A percentile compares a stretch with the other conserved stretches of the same genome.
Conservation (phyloP, 2,797 vertebrate species). For the Sciaenops ocellatus region DNA sequence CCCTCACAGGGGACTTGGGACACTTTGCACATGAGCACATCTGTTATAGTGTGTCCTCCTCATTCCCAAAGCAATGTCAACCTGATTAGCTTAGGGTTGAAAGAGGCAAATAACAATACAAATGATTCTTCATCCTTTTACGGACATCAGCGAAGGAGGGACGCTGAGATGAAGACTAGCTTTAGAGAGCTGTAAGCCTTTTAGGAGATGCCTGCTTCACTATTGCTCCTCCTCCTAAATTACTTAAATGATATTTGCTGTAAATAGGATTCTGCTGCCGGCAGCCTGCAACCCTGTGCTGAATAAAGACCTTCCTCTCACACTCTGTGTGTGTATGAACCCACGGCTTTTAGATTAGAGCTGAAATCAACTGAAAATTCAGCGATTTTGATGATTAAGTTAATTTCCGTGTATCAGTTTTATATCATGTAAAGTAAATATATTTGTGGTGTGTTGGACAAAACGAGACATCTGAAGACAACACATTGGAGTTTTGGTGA, state of each 20-base stretch:
- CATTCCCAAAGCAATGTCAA: slow-evolving; percentile 86
- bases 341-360: slow-evolving; percentile 12
- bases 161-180: slow-evolving; percentile 74
- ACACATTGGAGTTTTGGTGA: not conserved
- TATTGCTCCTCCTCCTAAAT: slow-evolving; percentile 80
- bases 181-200: slow-evolving; percentile 85
- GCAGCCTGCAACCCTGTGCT: slow-evolving; percentile 60
- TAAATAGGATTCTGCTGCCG: slow-evolving; percentile 86
- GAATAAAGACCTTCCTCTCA: slow-evolving; percentile 52
- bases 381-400: not conserved
- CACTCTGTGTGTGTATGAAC: slow-evolving; percentile 13
- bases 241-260: slow-evolving; percentile 87
- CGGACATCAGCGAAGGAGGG: slow-evolving; percentile 69
- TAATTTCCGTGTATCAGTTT: not conserved
- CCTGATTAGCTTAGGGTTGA: slow-evolving; percentile 85
- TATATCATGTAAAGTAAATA: not conserved
- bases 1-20: slow-evolving; percentile 72
- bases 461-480: not conserved
- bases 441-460: slow-evolving; percentile 4
- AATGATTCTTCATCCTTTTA: slow-evolving; percentile 89
- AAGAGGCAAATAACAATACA: slow-evolving; percentile 84
- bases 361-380: not conserved
- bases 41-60: slow-evolving; percentile 77
- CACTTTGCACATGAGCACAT: slow-evolving; percentile 83
- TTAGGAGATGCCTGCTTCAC: slow-evolving; percentile 81